These are phyloP conservation scores for Anomalospiza imberbis DNA, from an alignment of 2,797 vertebrate genomes.

Conservation along the genomic window DNA sequence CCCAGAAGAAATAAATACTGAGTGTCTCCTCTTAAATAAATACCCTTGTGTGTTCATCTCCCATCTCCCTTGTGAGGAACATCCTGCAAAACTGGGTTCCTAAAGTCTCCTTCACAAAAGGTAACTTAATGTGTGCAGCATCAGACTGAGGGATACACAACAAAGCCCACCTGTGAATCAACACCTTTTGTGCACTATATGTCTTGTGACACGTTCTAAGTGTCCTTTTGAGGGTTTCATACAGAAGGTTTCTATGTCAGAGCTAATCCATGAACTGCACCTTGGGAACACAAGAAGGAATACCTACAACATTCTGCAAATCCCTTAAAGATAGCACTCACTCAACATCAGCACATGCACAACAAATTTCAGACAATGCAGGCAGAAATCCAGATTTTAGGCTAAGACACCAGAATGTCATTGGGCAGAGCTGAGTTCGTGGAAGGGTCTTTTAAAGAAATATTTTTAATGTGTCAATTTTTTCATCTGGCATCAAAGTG, in stretches of 20 bases:
- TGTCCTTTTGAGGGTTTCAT: background rate
- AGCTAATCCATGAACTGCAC: background rate
- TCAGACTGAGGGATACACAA: background rate
- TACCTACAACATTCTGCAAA: background rate
- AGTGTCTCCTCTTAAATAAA: background rate
- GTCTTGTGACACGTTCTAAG: rapidly evolving
- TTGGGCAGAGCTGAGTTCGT: background rate
- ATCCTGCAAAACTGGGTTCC: background rate
- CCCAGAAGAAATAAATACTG: background rate
- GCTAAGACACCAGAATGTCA: background rate
- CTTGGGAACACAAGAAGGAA: background rate
- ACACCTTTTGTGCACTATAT: background rate
- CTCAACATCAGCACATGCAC: background rate
- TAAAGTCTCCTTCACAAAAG: background rate
- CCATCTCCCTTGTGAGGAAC: background rate
- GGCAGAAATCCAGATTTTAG: background rate
- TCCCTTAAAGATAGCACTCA: background rate
- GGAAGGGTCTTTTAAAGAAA: background rate
- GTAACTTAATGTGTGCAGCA: background rate
- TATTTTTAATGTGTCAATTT: background rate
- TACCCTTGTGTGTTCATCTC: background rate
- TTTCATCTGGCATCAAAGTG: background rate
- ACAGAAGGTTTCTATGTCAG: background rate
- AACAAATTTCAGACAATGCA: background rate
- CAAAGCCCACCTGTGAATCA: background rate